Conservation (phyloP, 2,113 vertebrate species). For the Scalopus aquaticus region DNA sequence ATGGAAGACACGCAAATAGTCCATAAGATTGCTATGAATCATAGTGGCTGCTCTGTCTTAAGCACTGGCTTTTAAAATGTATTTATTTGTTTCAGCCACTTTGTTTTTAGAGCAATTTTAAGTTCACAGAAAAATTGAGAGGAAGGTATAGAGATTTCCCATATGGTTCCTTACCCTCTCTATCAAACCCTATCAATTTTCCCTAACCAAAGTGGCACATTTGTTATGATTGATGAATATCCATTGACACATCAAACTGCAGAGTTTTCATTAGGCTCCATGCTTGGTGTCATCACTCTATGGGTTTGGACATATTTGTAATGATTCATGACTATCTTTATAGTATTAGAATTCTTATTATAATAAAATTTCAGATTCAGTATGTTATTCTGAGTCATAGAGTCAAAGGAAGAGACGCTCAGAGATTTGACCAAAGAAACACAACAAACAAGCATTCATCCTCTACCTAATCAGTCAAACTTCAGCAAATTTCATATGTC, state of each 20-base stretch:
- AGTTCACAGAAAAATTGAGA: not conserved
- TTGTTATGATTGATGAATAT: not conserved
- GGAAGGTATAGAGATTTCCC: not conserved
- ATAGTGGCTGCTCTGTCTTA: not conserved
- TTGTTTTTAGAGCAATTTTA: not conserved
- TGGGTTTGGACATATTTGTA: not conserved
- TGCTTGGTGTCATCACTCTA: too few species aligned
- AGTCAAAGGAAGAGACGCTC: not conserved
- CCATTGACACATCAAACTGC: not conserved
- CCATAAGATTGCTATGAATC: too few species aligned
- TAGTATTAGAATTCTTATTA: not conserved
- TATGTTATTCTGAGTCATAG: not conserved
- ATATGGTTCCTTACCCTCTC: not conserved
- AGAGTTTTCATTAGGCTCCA: not conserved
- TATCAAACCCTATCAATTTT: not conserved
- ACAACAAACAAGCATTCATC: not conserved
- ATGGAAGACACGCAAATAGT: too few species aligned
- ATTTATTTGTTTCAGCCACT: not conserved
- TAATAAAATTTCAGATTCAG: not conserved
- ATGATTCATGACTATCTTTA: not conserved
- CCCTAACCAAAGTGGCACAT: not conserved
- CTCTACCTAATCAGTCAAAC: not conserved
- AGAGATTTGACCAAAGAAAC: not conserved
- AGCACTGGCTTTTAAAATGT: not conserved
- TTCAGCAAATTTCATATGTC: not conserved